Conservation (phyloP, 53 echinoderm and acorn worm species). For the Echinometra lucunter region DNA sequence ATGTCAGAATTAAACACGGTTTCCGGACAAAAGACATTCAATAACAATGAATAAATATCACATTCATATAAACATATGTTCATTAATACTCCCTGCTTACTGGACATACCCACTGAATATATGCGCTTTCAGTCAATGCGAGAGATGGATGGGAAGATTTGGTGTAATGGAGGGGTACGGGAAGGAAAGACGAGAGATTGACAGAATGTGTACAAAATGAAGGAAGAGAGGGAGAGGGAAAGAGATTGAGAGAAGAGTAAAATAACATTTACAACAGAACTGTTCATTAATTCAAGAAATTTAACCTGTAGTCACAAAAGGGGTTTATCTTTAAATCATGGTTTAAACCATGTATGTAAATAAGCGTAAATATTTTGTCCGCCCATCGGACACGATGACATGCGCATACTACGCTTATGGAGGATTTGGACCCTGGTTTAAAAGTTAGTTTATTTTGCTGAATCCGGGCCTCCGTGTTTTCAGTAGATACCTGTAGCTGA, state of each 20-base stretch:
- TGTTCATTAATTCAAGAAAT: too few species aligned
- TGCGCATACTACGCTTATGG: too few species aligned
- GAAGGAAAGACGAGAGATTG: background rate
- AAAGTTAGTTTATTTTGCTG: too few species aligned
- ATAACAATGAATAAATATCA: conserved; percentile 8
- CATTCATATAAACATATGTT: background rate
- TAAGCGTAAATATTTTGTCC: too few species aligned
- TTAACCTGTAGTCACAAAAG: too few species aligned
- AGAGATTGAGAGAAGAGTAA: too few species aligned
- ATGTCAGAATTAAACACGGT: background rate
- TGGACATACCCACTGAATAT: background rate
- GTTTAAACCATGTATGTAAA: too few species aligned
- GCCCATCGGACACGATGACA: too few species aligned
- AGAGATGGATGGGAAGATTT: background rate
- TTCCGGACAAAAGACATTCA: background rate
- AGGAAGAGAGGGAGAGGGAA: background rate
- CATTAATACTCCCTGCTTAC: background rate
- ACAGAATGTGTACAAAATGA: background rate
- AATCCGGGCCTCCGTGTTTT: too few species aligned
- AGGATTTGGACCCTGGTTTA: too few species aligned
- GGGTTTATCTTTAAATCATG: too few species aligned
- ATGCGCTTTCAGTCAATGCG: background rate
- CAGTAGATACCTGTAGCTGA: too few species aligned
- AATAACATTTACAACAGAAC: background rate
- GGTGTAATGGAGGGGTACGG: background rate